Percentiles rank a stretch among this genome's conserved stretches.
phyloP scores from a whole-genome alignment of 2,797 vertebrate genomes.

The Gallinago solitaria region DNA sequence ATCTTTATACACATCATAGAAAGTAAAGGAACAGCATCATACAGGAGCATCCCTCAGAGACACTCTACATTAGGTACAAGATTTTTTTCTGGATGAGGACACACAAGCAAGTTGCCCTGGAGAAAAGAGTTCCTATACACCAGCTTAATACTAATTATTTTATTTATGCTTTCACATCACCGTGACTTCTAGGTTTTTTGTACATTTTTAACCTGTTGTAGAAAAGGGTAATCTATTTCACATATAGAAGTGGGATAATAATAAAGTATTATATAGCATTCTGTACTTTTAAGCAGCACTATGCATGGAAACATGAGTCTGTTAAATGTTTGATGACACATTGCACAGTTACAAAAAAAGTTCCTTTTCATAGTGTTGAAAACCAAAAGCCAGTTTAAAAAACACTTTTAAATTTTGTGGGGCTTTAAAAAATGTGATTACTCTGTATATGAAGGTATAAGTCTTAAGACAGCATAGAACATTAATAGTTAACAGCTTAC shows the following conservation, averaged over 20 bases:
- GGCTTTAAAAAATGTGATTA: background rate
- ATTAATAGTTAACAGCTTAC: background rate
- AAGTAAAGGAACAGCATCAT: background rate
- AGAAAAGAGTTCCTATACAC: background rate
- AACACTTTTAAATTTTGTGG: background rate
- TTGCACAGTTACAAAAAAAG: background rate
- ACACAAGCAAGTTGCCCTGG: background rate
- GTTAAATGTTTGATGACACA: background rate
- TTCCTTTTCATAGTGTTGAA: background rate
- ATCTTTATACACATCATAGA: background rate
- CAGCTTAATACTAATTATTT: background rate
- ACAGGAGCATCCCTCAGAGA: background rate
- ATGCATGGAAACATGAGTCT: background rate
- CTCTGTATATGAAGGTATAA: background rate
- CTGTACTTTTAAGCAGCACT: background rate
- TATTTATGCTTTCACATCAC: background rate
- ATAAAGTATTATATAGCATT: background rate
- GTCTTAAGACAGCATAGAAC: background rate
- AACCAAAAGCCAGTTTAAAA: background rate
- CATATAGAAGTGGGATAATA: background rate
- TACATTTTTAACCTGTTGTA: background rate
- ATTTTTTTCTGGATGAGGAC: background rate
- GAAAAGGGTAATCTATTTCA: background rate
- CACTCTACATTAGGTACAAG: background rate
- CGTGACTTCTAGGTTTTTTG: background rate